These are phyloP conservation scores for Polietes domitor DNA, from an alignment of 2,888 invertebrate species.

Conservation along the genomic window DNA sequence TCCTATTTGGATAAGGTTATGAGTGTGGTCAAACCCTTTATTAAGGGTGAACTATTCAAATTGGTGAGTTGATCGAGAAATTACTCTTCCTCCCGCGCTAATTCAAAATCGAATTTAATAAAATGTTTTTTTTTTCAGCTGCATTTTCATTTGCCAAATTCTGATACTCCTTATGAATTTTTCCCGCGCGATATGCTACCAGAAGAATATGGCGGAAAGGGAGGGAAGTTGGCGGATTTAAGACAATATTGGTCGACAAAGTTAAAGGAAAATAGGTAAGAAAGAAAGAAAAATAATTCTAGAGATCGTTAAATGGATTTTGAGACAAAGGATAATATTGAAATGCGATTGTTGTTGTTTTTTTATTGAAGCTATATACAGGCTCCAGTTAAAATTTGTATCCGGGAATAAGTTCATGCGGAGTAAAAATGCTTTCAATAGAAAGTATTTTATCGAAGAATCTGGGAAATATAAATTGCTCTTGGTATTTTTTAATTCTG, in stretches of 20 bases:
- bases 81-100: background rate
- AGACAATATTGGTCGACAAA: conserved; percentile 84
- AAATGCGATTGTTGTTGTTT: too few relatives aligned
- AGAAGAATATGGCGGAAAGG: conserved; percentile 86
- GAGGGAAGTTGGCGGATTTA: conserved; percentile 83
- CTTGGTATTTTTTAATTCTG: too few relatives aligned
- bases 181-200: conserved; percentile 86
- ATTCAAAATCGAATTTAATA: background rate
- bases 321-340: too few relatives aligned
- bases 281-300: too few relatives aligned
- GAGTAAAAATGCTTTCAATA: too few relatives aligned
- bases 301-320: too few relatives aligned
- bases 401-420: too few relatives aligned
- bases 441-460: too few relatives aligned
- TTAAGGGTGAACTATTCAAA: conserved; percentile 85
- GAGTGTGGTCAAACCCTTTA: conserved; percentile 84
- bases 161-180: conserved; percentile 84
- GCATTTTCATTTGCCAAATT: conserved; percentile 86
- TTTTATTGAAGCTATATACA: too few relatives aligned
- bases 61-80: conserved; percentile 81
- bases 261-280: conserved; percentile 84
- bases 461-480: too few relatives aligned
- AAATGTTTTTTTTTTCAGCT: conserved; percentile 81
- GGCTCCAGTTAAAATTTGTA: too few relatives aligned
- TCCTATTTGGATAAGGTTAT: conserved; percentile 85